Evolutionary conservation across 2,888 invertebrate genomes (phyloP).

Genomic region (Sinelater perroti): DNA sequence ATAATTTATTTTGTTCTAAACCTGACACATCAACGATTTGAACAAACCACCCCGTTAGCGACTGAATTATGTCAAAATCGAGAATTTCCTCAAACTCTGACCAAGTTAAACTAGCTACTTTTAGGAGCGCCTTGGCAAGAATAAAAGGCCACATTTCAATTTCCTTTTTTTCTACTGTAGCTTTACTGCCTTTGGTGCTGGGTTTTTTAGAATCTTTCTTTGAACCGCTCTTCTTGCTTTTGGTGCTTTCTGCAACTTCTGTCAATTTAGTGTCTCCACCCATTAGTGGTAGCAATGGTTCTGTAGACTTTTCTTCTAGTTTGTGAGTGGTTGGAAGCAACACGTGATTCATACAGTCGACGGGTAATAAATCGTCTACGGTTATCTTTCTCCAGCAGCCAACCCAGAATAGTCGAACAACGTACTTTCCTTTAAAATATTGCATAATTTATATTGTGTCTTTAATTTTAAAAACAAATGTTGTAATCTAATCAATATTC

Average conservation of each 20-base stretch:
- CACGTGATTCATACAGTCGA: conserved; percentile 53
- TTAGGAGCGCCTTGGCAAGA: conserved; percentile 61
- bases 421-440: conserved; percentile 65
- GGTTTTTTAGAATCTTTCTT: background rate
- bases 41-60: conserved; percentile 61
- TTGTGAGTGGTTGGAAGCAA: conserved; percentile 54
- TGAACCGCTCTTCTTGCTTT: conserved; percentile 19
- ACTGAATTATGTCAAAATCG: conserved; percentile 60
- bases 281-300: too few relatives aligned
- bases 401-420: conserved; percentile 61
- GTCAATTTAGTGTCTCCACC: too few relatives aligned
- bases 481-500: too few relatives aligned
- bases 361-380: conserved; percentile 62
- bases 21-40: conserved; percentile 48
- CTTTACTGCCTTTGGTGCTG: background rate
- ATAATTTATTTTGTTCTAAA: conserved; percentile 22
- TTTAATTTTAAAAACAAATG: too few relatives aligned
- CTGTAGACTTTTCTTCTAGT: background rate
- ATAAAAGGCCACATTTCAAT: conserved; percentile 63
- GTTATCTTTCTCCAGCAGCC: conserved; percentile 62
- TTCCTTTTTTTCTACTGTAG: conserved; percentile 8
- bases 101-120: conserved; percentile 59
- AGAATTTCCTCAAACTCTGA: conserved; percentile 52
- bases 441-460: too few relatives aligned
- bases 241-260: background rate